Conservation (phyloP, 2,797 vertebrate genomes). For the Scolopax bukidnonensis region DNA sequence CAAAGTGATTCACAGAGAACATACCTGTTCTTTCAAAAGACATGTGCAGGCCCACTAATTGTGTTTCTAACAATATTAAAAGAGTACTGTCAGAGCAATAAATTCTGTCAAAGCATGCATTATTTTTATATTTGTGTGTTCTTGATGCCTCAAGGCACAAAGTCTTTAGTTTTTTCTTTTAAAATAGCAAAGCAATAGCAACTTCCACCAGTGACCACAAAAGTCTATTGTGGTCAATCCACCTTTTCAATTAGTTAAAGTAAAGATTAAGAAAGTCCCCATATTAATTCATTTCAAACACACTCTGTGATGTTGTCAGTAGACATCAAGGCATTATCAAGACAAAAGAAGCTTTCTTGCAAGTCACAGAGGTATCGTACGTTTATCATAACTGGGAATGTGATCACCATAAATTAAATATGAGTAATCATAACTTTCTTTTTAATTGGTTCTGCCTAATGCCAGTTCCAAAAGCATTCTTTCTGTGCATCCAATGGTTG, state of each 20-base stretch:
- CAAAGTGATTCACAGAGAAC: background rate
- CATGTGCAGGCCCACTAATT: background rate
- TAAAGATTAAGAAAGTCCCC: background rate
- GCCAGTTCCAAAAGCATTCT: background rate
- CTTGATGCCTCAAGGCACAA: background rate
- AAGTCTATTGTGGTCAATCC: background rate
- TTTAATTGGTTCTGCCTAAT: background rate
- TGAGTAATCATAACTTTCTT: slow-evolving; percentile 6
- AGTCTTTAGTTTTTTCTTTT: background rate
- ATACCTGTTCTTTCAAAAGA: background rate
- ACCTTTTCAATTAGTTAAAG: background rate
- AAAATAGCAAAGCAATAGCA: background rate
- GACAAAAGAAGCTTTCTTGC: background rate
- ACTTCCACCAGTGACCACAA: background rate
- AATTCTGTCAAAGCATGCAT: background rate
- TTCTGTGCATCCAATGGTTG: background rate
- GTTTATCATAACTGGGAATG: background rate
- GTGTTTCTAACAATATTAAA: background rate
- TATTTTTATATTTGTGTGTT: background rate
- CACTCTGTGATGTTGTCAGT: background rate
- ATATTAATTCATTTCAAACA: background rate
- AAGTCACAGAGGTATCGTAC: background rate
- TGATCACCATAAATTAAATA: background rate
- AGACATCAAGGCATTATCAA: background rate
- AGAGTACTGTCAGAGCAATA: background rate